Percentiles rank a stretch among this genome's conserved stretches.
phyloP scores from a whole-genome alignment of 2,888 invertebrate genomes.

The Bedellia somnulentella region DNA sequence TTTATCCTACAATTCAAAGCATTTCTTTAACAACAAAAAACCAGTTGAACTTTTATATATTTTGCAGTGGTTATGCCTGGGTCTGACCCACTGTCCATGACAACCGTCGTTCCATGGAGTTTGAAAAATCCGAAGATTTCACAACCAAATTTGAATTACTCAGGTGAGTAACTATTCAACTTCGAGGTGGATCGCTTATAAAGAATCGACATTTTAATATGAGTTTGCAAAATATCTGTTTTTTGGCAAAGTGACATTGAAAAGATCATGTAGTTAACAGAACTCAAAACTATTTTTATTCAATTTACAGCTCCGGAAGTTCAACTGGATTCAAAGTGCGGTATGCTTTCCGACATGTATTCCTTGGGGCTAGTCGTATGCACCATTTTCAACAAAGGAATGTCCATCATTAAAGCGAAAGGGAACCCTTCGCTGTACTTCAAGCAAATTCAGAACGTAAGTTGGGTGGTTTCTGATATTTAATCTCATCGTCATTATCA shows the following conservation, averaged over 20 bases:
- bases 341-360: constrained; percentile 93
- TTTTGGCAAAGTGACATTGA: too few species aligned
- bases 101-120: constrained; percentile 86
- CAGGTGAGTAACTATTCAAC: too few species aligned
- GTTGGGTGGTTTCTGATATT: constrained; percentile 29
- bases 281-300: too few species aligned
- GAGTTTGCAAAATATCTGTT: too few species aligned
- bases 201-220: too few species aligned
- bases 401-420: constrained; percentile 85
- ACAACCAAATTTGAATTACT: constrained; percentile 93
- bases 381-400: constrained; percentile 89
- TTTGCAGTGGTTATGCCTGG: constrained; percentile 71
- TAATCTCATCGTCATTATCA: too few species aligned
- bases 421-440: constrained; percentile 86
- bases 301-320: constrained; percentile 94
- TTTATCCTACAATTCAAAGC: too few species aligned
- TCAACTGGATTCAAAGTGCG: constrained; percentile 79
- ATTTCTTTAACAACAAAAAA: too few species aligned
- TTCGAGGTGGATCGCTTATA: too few species aligned
- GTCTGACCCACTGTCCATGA: constrained; percentile 70
- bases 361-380: constrained; percentile 94
- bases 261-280: too few species aligned
- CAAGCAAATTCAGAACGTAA: constrained; percentile 90
- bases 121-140: constrained; percentile 87
- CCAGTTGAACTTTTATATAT: too few species aligned